Evolutionary conservation across 2,888 invertebrate genomes (phyloP).

Genomic region (Athrips mouffetella): DNA sequence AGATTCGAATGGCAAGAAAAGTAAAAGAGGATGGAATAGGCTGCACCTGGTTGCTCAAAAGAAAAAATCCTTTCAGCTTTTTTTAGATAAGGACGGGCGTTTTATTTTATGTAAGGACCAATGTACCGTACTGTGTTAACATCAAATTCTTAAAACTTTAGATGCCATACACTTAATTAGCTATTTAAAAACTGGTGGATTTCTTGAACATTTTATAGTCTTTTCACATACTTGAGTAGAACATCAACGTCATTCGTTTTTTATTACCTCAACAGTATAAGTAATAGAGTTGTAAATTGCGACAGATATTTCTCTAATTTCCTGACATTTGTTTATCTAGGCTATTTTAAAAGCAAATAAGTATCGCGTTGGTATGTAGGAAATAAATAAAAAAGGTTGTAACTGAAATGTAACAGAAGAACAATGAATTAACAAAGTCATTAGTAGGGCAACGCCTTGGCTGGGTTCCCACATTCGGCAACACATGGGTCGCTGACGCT

Average conservation of each 20-base stretch:
- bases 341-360: constrained; percentile 5
- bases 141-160: no score
- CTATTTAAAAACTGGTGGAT: background rate
- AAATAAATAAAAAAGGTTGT: constrained; percentile 4
- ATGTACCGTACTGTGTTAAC: no score
- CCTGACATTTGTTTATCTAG: constrained; percentile 8
- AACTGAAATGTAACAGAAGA: constrained; percentile 37
- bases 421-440: constrained; percentile 71
- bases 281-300: constrained; percentile 4
- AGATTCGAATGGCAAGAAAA: constrained; percentile 36
- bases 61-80: constrained; percentile 7
- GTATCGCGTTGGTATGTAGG: constrained; percentile 2
- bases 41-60: constrained; percentile 39
- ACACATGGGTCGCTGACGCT: constrained; percentile 67
- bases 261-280: constrained; percentile 13
- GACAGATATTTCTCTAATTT: constrained; percentile 7
- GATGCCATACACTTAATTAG: background rate
- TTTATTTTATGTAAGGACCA: background rate
- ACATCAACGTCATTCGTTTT: constrained; percentile 13
- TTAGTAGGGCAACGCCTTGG: constrained; percentile 73
- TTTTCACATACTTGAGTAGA: constrained; percentile 1
- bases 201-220: constrained; percentile 9
- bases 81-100: constrained; percentile 3
- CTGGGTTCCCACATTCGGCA: constrained; percentile 72
- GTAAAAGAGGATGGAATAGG: constrained; percentile 30